Percentiles rank a stretch among this genome's conserved stretches.
These are phyloP conservation scores for Hyppa rectilinea DNA, from an alignment of 2,888 invertebrate species.

Conservation along the genomic window DNA sequence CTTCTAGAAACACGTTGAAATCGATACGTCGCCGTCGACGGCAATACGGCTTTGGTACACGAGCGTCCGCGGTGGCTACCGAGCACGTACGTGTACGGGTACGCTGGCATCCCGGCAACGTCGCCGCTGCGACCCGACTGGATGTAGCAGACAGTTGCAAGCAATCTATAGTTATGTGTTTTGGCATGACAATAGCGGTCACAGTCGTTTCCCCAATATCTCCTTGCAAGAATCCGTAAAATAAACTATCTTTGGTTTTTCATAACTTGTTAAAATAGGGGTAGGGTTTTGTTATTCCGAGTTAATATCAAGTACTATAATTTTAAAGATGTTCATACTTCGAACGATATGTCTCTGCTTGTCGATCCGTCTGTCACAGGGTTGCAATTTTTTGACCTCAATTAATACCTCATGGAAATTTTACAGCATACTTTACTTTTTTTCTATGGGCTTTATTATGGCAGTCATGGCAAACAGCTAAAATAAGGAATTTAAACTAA, in stretches of 20 bases:
- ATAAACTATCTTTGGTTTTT: too few relatives aligned
- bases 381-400: background rate
- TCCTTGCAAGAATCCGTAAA: background rate
- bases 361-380: background rate
- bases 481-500: background rate
- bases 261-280: too few relatives aligned
- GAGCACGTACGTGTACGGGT: conserved; percentile 1
- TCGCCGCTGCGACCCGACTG: background rate
- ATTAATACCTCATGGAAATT: background rate
- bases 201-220: conserved; percentile 1
- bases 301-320: background rate
- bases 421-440: background rate
- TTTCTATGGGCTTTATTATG: background rate
- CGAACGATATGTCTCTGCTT: too few relatives aligned
- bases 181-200: conserved; percentile 10
- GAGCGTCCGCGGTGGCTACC: background rate
- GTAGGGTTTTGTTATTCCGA: background rate
- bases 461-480: background rate
- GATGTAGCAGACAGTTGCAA: conserved; percentile 18
- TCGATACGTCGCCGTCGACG: too few relatives aligned
- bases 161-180: conserved; percentile 19
- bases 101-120: conserved; percentile 4
- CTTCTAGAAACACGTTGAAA: too few relatives aligned
- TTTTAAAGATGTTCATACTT: too few relatives aligned
- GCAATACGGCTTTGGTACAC: too few relatives aligned